Evolutionary conservation across 2,797 vertebrate genomes (phyloP), one percentile per base, ranked within the genome.

Genomic region (Pangasius krempfi): DNA sequence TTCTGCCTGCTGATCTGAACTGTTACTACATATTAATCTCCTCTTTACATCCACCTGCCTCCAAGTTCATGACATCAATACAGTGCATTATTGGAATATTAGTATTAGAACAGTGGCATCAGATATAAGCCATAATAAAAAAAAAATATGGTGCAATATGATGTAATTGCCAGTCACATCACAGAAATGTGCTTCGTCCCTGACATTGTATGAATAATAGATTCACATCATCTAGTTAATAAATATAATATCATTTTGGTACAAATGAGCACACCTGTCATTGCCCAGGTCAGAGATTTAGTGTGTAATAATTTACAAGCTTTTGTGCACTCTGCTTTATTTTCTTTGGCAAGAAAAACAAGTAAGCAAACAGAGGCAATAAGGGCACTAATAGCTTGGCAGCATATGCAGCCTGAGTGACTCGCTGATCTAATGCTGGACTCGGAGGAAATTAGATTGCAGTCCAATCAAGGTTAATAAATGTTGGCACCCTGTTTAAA

Each of bases 391-490:
- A 87, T 64, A 85, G 84, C 80, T 8, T 62, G 83, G 88, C 79
- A 50, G n/a, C 88, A 62, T 90, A 8, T 88, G 84, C 75, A 88
- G 72, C 27, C 60, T 87, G 87, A 90, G 79, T 87, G 92, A 90
- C 85, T 92, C 86, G 90, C 70, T 90, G 89, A 94, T 92, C 64
- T 91, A 92, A 90, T 80, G 84, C 16, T 50, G 78, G 86, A 82
- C 92, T 92, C 90, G 27, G 82, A 91, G 92, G 92, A 94, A 93
- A 94, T 94, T 91, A 92, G 86, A 50, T 64, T 72, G 56, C 37
- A 73, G 86, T 88, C 89, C 79, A 86, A 81, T 83, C 80, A 88
- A 93, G 89, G 92, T 88, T 92, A 92, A 94, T 92, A 86, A 93
- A 88, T 50, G 85, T 68, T 73, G 82, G 54, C 58, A 47, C 86